Evolutionary conservation across 1,140 invertebrate species (phyloP), one percentile per base, ranked within the genome.

Genomic region (Zaprionus davidi): DNA sequence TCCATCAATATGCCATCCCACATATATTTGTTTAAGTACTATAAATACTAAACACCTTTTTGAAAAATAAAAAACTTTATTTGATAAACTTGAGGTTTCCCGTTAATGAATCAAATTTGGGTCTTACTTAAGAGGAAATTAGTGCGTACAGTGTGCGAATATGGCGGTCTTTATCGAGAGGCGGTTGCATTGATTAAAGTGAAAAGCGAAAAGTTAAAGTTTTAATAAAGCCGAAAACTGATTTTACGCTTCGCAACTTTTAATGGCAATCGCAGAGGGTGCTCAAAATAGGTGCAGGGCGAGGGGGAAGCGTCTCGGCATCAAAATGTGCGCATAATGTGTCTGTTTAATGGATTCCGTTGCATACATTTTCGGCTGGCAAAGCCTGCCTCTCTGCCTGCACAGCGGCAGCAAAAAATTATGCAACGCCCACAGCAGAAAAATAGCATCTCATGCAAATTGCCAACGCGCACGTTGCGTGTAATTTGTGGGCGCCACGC

Each of bases 171-270:
- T n/a, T 44, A 17, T 44, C n/a, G 15, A 34, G 0, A 34, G 38
- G 6, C 15, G 15, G 9, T 13, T 5, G 15, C 65, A 22, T 74
- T 64, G 57, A 79, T 79, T 79, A 68, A 77, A 69, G 63, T 55
- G 22, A 28, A 67, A 68, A 51, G 57, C 63, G n/a, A 20, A 38
- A 71, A 65, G 60, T 49, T 59, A 71, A 75, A 76, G n/a, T 64
- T 65, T 17, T 49, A 41, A 38, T 57, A 62, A 31, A 79, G 63
- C 36, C 58, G 64, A 62, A 68, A 72, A 79, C 77, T 69, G 74
- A 77, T 79, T 79, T 79, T 73, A 79, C 74, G 78, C 74, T 49
- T 73, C 74, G 53, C 74, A 79, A 79, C 74, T 79, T 79, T 79
- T 79, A 77, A 79, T 77, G 64, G 73, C 73, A 67, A 79, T 69